These are phyloP conservation scores for Ormia ochracea DNA, from an alignment of 2,888 invertebrate genomes.

Conservation along the genomic window DNA sequence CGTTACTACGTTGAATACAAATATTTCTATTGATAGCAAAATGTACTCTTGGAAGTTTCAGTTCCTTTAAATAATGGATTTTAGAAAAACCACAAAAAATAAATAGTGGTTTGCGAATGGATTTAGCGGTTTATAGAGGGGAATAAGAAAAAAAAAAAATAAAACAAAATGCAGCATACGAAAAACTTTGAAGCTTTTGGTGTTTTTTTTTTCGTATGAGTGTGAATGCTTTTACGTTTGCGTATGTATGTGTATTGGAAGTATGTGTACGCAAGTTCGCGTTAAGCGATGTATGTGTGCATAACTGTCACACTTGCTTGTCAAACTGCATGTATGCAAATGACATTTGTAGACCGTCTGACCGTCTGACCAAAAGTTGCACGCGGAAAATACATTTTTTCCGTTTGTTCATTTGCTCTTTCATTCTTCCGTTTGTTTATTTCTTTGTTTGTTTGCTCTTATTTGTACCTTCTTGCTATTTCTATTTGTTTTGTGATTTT, in stretches of 20 bases:
- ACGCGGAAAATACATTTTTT: conserved; percentile 54
- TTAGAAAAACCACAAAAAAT: conserved; percentile 55
- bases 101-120: conserved; percentile 50
- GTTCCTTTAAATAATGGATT: conserved; percentile 8
- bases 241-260: background rate
- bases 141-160: conserved; percentile 2
- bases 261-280: conserved; percentile 1
- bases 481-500: conserved; percentile 54
- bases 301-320: conserved; percentile 64
- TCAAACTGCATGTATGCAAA: conserved; percentile 62
- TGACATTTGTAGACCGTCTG: conserved; percentile 64
- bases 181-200: conserved; percentile 40
- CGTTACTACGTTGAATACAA: too few species aligned
- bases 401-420: background rate
- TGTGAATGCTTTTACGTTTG: conserved; percentile 12
- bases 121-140: conserved; percentile 50
- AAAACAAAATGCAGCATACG: too few species aligned
- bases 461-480: conserved; percentile 56
- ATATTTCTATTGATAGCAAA: too few species aligned
- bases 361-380: conserved; percentile 61
- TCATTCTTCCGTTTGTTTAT: background rate
- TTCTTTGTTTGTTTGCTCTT: conserved; percentile 20
- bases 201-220: conserved; percentile 2
- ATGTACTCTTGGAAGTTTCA: too few species aligned
- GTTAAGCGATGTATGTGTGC: conserved; percentile 36